Evolutionary conservation across 2,888 invertebrate species (phyloP).

Genomic region (Drosophila algonquin): DNA sequence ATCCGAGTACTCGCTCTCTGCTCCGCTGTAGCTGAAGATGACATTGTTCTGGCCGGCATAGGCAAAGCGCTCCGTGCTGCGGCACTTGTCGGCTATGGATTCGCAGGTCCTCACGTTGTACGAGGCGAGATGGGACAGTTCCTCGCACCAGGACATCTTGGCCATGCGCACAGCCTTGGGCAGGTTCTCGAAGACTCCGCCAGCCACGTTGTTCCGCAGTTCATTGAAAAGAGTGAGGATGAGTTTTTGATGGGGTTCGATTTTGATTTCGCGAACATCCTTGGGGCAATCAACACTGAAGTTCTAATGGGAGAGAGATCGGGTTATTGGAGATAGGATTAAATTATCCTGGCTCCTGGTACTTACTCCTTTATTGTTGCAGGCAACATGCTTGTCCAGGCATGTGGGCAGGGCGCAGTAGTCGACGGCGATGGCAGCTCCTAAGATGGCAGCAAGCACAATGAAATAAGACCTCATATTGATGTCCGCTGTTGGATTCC

Average conservation of each 20-base stretch:
- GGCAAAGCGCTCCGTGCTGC: slow-evolving; percentile 51
- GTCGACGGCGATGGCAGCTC: too few species aligned
- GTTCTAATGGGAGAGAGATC: slow-evolving; percentile 1
- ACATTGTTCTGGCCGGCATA: slow-evolving; percentile 53
- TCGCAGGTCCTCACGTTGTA: slow-evolving; percentile 49
- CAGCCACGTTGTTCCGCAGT: slow-evolving; percentile 46
- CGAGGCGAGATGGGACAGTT: slow-evolving; percentile 43
- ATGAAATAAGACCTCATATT: too few species aligned
- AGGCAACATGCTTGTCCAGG: slow-evolving; percentile 49
- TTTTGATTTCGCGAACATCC: slow-evolving; percentile 38
- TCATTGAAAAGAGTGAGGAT: slow-evolving; percentile 46
- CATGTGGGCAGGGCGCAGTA: slow-evolving; percentile 50
- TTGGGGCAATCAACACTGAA: slow-evolving; percentile 44
- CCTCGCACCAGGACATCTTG: slow-evolving; percentile 55
- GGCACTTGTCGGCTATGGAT: slow-evolving; percentile 47
- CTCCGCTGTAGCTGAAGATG: slow-evolving; percentile 49
- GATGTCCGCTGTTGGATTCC: too few species aligned
- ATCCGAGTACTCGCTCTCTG: slow-evolving; percentile 45
- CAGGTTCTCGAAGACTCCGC: slow-evolving; percentile 27
- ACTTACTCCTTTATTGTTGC: slow-evolving; percentile 54
- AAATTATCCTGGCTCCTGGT: background rate
- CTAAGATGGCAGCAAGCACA: too few species aligned
- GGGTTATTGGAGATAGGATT: background rate
- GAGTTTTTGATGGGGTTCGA: slow-evolving; percentile 30
- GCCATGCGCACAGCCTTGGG: slow-evolving; percentile 54